Percentiles rank a stretch among this genome's conserved stretches.
These are phyloP conservation scores for Pantelozetes paolii DNA, from an alignment of 2,888 invertebrate species.

Conservation along the genomic window DNA sequence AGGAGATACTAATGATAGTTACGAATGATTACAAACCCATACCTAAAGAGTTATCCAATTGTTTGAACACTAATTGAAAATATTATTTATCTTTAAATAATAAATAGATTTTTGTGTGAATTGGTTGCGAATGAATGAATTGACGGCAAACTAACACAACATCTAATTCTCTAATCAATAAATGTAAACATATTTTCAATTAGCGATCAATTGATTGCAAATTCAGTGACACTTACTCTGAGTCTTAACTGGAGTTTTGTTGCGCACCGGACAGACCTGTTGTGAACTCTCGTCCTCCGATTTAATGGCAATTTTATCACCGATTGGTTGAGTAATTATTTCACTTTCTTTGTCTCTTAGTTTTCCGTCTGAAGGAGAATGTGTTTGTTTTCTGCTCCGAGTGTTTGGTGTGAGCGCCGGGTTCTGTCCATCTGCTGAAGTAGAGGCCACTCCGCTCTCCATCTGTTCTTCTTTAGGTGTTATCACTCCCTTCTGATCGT, in stretches of 20 bases:
- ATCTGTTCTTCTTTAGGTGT: background rate
- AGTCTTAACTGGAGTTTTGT: slow-evolving; percentile 17
- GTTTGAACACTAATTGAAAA: slow-evolving; percentile 32
- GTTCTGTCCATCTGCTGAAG: background rate
- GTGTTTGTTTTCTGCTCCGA: slow-evolving; percentile 7
- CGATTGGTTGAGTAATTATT: background rate
- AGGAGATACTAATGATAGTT: background rate
- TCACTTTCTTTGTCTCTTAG: background rate
- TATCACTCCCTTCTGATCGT: background rate
- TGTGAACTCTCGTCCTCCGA: background rate
- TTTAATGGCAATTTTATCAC: background rate
- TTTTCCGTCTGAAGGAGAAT: slow-evolving; percentile 7
- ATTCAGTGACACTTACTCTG: slow-evolving; percentile 9
- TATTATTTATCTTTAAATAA: background rate
- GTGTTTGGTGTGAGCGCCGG: slow-evolving; percentile 3
- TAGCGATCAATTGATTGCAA: slow-evolving; percentile 1
- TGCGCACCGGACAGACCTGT: background rate
- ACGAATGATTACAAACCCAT: background rate
- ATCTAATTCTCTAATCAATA: background rate
- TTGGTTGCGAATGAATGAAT: background rate
- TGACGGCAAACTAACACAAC: slow-evolving; percentile 24
- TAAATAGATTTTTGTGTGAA: background rate
- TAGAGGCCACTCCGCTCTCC: background rate
- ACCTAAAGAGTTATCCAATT: slow-evolving; percentile 8
- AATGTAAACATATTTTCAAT: slow-evolving; percentile 25